Percentiles rank a stretch among this genome's conserved stretches.
phyloP scores from a whole-genome alignment of 2,797 vertebrate species.

The Ispidina lecontei region DNA sequence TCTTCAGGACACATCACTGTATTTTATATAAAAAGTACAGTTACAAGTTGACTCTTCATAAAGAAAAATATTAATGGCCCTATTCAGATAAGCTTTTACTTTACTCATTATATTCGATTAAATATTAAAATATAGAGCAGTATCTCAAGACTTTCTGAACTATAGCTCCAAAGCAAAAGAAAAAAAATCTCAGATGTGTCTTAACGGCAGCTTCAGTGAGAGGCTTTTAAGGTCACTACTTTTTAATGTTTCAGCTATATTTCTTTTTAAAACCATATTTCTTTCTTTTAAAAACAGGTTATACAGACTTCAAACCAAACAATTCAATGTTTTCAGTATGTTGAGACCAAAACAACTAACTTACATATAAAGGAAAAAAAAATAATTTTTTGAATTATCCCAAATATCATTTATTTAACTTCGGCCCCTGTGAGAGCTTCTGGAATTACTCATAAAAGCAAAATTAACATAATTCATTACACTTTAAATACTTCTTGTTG shows the following conservation, averaged over 20 bases:
- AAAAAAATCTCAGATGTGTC: not conserved
- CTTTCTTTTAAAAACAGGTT: not conserved
- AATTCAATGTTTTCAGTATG: not conserved
- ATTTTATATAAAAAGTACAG: slow-evolving; percentile 12
- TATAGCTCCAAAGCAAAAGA: not conserved
- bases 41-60: slow-evolving; percentile 41
- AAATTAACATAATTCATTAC: not conserved
- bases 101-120: not conserved
- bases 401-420: not conserved
- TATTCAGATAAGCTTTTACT: not conserved
- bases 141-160: not conserved
- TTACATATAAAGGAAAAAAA: not conserved
- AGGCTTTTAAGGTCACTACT: not conserved
- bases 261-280: not conserved
- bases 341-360: not conserved
- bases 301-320: not conserved
- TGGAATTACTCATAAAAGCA: not conserved
- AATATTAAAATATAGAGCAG: not conserved
- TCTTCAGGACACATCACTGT: not conserved
- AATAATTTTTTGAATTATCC: not conserved
- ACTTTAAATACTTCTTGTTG: not conserved
- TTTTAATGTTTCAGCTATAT: not conserved
- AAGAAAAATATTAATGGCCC: not conserved
- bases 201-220: not conserved
- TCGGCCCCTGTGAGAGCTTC: not conserved